These are phyloP conservation scores for Panulirus ornatus DNA, from an alignment of 1,140 invertebrate genomes.

Conservation along the genomic window DNA sequence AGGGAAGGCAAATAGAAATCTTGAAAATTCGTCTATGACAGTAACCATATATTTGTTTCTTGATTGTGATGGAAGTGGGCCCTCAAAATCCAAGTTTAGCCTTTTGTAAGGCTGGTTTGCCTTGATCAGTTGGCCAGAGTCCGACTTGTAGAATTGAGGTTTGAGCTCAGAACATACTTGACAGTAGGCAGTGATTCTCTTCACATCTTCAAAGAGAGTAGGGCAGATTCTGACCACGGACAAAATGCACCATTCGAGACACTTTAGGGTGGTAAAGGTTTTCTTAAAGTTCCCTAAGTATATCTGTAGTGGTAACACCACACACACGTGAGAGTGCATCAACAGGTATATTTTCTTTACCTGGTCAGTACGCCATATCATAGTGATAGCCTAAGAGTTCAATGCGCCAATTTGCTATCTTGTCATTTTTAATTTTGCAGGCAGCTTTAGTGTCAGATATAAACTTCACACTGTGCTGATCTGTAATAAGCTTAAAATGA, in stretches of 20 bases:
- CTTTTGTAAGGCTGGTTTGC: conserved; percentile 74
- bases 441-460: conserved; percentile 73
- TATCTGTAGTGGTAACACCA: too few relatives aligned
- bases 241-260: conserved; percentile 74
- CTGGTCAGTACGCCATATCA: conserved; percentile 76
- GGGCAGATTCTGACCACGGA: conserved; percentile 73
- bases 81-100: conserved; percentile 76
- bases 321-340: conserved; percentile 75
- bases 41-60: too few relatives aligned
- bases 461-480: conserved; percentile 74
- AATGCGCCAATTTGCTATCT: conserved; percentile 75
- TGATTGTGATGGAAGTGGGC: too few relatives aligned
- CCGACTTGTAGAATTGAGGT: conserved; percentile 61
- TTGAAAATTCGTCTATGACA: conserved; percentile 77
- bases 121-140: conserved; percentile 73
- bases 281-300: conserved; percentile 75
- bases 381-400: conserved; percentile 75
- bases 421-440: conserved; percentile 76
- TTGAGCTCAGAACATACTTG: too few relatives aligned
- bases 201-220: conserved; percentile 74
- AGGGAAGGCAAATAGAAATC: conserved; percentile 76
- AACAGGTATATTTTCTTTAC: conserved; percentile 75
- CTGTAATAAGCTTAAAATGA: too few relatives aligned
- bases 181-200: conserved; percentile 60
- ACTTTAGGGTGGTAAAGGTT: conserved; percentile 75